Conservation (phyloP, 1,140 invertebrate species). For the Asobara japonica region DNA sequence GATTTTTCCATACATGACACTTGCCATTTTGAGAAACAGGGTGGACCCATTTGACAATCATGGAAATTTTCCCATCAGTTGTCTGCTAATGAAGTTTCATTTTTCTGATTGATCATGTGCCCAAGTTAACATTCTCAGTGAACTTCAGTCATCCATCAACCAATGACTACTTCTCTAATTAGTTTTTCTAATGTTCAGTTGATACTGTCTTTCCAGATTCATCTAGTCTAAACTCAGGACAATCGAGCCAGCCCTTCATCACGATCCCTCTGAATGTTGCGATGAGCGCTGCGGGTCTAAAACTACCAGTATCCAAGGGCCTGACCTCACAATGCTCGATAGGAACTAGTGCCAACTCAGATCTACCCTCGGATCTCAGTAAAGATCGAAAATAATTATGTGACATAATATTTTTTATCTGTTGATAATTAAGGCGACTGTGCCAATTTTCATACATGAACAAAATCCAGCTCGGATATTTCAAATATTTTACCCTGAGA, state of each 20-base stretch:
- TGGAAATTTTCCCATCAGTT: not conserved
- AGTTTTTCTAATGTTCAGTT: constrained; percentile 38
- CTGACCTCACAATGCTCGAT: constrained; percentile 50
- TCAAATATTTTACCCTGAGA: too few species aligned
- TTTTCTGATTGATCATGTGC: too few species aligned
- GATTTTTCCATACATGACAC: not conserved
- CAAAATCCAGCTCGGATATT: too few species aligned
- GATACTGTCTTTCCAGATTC: constrained; percentile 46
- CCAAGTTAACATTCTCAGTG: too few species aligned
- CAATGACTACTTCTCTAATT: not conserved
- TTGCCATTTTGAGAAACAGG: too few species aligned
- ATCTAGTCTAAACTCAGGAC: constrained; percentile 53
- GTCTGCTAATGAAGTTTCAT: too few species aligned
- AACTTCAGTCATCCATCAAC: not conserved
- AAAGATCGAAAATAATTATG: constrained; percentile 56
- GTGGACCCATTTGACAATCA: not conserved
- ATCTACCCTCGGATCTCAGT: constrained; percentile 59
- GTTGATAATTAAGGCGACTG: too few species aligned
- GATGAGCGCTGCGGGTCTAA: constrained; percentile 59
- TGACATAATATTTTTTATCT: too few species aligned
- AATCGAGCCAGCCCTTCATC: constrained; percentile 61
- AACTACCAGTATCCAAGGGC: constrained; percentile 57
- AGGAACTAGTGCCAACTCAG: constrained; percentile 47
- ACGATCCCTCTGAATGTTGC: constrained; percentile 62
- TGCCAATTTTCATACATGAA: too few species aligned